Evolutionary conservation across 2,888 invertebrate genomes (phyloP), one percentile per base, ranked within the genome.

Genomic region (Leucoma salicis): DNA sequence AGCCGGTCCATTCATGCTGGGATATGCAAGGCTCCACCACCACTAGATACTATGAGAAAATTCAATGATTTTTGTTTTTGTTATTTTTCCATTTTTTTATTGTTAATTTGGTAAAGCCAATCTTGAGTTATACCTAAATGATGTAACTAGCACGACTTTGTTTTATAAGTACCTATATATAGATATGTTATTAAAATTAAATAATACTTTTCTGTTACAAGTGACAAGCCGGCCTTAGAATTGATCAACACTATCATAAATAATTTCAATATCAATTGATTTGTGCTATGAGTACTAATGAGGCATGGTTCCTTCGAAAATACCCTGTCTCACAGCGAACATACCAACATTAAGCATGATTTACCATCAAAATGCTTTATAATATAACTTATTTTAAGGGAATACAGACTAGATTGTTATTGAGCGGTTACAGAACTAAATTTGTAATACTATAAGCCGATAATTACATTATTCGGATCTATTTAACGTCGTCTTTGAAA

Each of bases 391-490:
- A 10, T 10, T 25, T 2, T 3, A 5, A 10, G 25, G 3, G 2
- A 8, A 25, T 25, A 25, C 4, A 25, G n/a, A 3, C 25, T 0
- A 0, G 0, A 0, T 41, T 59, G 60, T 46, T 47, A 37, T 49
- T 27, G 0, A 13, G 6, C 14, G 34, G 35, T 5, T 3, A 3
- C 11, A 15, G 2, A 31, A 40, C 13, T 44, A 52, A 47, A 11
- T 53, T 59, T 57, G 69, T 67, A 41, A 44, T 39, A 43, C 45
- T 43, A 38, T 79, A 81, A 80, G 69, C 75, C 66, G 69, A 70
- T 82, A 80, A 82, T 81, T 75, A 75, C 63, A 75, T 81, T 81
- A 82, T 68, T 68, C 62, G 73, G 71, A 69, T 72, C 69, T 74
- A 69, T 74, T 78, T 78, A 78, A 78, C 75, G 66, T 73, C 64